Percentiles rank a stretch among this genome's conserved stretches.
Conservation (phyloP, 1,140 invertebrate species). For the Samia ricini region DNA sequence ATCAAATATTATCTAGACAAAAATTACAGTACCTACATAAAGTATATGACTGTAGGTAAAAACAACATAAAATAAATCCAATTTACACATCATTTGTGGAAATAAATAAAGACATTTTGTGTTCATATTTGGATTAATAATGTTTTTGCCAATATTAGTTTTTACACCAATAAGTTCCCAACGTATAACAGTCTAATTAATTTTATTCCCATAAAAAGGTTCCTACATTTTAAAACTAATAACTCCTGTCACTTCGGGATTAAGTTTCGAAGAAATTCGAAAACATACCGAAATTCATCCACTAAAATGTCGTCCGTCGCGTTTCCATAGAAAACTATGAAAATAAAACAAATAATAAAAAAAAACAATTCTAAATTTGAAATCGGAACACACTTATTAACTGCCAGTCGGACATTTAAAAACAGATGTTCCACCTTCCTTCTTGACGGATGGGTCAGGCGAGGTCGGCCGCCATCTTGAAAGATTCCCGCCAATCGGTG, state of each 20-base stretch:
- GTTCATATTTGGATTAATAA: background rate
- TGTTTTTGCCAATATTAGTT: background rate
- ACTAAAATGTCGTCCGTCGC: background rate
- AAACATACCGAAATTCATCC: constrained; percentile 1
- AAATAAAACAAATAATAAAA: constrained; percentile 15
- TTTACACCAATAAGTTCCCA: background rate
- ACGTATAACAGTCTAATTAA: background rate
- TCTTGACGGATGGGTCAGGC: constrained; percentile 71
- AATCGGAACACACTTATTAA: constrained; percentile 61
- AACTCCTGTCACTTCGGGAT: background rate
- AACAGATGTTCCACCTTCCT: constrained; percentile 69
- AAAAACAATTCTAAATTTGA: constrained; percentile 44
- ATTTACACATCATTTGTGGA: too few species aligned
- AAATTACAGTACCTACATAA: too few species aligned
- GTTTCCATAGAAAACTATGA: background rate
- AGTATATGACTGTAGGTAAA: too few species aligned
- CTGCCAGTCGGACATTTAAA: constrained; percentile 67
- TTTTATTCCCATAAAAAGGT: background rate
- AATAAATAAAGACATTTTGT: too few species aligned
- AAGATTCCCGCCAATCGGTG: constrained; percentile 56
- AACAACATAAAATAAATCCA: too few species aligned
- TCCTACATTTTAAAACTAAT: background rate
- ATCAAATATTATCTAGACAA: too few species aligned
- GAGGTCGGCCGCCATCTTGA: constrained; percentile 70
- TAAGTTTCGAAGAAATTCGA: background rate